phyloP scores from a whole-genome alignment of 2,113 vertebrate genomes.

The Thunnus thynnus region DNA sequence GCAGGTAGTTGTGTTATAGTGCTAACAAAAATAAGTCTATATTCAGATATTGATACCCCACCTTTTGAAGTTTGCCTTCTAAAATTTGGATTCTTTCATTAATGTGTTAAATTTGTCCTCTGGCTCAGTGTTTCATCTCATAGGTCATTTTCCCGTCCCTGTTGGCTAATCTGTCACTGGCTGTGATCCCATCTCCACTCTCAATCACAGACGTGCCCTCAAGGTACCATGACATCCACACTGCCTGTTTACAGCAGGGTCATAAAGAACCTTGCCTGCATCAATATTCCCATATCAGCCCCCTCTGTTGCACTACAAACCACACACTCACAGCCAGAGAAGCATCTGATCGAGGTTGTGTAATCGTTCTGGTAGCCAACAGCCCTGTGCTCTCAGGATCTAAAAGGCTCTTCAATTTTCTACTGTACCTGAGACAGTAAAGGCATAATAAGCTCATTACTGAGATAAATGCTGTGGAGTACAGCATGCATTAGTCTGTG shows the following conservation, averaged over 20 bases:
- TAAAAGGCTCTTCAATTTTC: conserved; percentile 66
- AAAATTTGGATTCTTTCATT: conserved; percentile 8
- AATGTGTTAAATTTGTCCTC: conserved; percentile 46
- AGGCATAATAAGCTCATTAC: conserved; percentile 58
- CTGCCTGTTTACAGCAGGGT: conserved; percentile 68
- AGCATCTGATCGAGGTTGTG: conserved; percentile 59
- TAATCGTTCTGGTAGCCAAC: conserved; percentile 57
- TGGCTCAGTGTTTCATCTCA: conserved; percentile 53
- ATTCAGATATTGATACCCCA: neutral
- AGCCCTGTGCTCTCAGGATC: conserved; percentile 40
- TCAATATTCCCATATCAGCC: conserved; percentile 77
- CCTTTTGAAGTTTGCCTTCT: neutral
- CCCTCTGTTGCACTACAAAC: conserved; percentile 63
- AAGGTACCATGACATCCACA: conserved; percentile 66
- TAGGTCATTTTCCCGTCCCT: conserved; percentile 58
- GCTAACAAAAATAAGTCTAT: neutral
- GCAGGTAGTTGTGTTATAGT: neutral
- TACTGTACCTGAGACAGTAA: conserved; percentile 48
- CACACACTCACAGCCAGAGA: conserved; percentile 52
- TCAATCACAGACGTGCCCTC: conserved; percentile 73
- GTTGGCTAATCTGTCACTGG: conserved; percentile 70
- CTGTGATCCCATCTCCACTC: conserved; percentile 72
- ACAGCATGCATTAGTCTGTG: conserved; percentile 19
- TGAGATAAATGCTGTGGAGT: conserved; percentile 21
- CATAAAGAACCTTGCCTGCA: conserved; percentile 73